These are phyloP conservation scores for Typhlomys cinereus DNA, from an alignment of 2,113 vertebrate genomes.

Conservation along the genomic window DNA sequence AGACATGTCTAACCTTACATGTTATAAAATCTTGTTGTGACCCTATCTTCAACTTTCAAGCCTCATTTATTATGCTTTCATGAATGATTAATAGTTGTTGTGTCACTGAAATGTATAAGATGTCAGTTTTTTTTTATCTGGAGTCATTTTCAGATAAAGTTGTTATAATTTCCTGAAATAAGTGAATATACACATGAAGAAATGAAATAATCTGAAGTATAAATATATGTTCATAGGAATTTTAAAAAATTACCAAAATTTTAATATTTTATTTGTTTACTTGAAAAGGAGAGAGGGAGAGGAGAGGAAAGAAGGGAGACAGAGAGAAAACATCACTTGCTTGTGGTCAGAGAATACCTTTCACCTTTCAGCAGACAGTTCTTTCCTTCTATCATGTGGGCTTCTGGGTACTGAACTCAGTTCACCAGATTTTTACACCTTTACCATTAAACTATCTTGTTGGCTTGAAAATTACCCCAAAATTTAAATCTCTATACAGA, in stretches of 20 bases:
- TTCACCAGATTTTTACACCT: no score
- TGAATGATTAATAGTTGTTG: slow-evolving; percentile 29
- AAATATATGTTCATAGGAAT: not conserved
- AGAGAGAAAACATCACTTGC: no score
- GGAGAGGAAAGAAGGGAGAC: no score
- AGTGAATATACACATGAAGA: not conserved
- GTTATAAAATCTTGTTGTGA: not conserved
- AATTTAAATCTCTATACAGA: no score
- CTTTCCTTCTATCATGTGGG: no score
- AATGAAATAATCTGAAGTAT: not conserved
- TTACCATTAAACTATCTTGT: no score
- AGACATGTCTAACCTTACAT: not conserved
- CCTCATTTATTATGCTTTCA: not conserved
- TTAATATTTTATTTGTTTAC: not conserved
- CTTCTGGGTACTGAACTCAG: no score
- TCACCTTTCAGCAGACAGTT: no score
- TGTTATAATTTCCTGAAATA: not conserved
- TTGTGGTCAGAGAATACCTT: no score
- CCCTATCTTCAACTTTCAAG: not conserved
- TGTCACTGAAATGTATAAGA: not conserved
- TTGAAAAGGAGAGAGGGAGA: not conserved
- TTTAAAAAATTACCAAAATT: not conserved
- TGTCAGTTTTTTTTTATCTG: not conserved
- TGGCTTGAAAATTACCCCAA: no score
- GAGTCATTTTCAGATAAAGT: no score